Conservation (phyloP, 2,888 invertebrate genomes). For the Amiota minor region DNA sequence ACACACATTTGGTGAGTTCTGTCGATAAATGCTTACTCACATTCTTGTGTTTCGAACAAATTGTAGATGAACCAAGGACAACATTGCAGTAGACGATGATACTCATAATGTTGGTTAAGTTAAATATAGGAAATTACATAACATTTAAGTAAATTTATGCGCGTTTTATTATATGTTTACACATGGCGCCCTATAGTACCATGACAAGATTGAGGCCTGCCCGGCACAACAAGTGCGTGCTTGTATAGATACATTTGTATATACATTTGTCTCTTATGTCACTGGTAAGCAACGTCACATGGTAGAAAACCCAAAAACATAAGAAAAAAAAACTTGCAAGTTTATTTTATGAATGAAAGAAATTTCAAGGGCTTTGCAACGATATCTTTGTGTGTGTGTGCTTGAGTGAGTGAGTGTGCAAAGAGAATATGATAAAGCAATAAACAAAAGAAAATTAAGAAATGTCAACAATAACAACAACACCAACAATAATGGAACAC, state of each 20-base stretch:
- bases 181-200: background rate
- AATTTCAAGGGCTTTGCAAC: conserved; percentile 44
- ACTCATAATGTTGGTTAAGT: background rate
- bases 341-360: conserved; percentile 50
- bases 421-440: conserved; percentile 21
- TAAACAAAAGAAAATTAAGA: conserved; percentile 19
- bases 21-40: no score
- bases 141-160: conserved; percentile 26
- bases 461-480: conserved; percentile 36
- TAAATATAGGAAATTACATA: conserved; percentile 16
- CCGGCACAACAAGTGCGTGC: no score
- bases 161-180: conserved; percentile 26
- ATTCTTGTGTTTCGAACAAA: background rate
- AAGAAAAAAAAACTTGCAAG: conserved; percentile 30
- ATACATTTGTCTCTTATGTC: no score
- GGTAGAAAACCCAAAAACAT: no score
- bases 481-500: conserved; percentile 32
- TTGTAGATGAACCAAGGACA: background rate
- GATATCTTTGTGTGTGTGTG: background rate
- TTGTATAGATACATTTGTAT: no score
- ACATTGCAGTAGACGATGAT: background rate
- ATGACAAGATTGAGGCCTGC: background rate
- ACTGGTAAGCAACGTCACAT: no score
- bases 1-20: background rate
- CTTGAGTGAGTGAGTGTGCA: conserved; percentile 20